A percentile compares a stretch with the other conserved stretches of the same genome.
Evolutionary conservation across 2,797 vertebrate genomes (phyloP).

Genomic region (Anabacerthia variegaticeps): DNA sequence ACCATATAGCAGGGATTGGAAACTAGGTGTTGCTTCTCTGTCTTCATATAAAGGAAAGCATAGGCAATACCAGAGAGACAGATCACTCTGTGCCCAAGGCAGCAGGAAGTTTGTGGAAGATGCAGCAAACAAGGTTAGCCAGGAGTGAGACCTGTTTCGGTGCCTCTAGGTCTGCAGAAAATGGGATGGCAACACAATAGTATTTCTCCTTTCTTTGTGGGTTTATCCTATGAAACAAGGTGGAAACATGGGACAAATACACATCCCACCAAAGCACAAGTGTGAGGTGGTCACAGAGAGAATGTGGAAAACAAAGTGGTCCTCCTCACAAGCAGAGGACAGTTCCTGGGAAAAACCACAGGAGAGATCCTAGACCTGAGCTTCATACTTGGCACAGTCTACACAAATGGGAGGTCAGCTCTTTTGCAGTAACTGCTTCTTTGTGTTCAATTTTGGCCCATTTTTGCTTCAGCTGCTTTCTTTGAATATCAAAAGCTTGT

Average conservation of each 20-base stretch:
- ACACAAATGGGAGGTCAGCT: background rate
- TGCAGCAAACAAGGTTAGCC: background rate
- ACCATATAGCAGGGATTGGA: background rate
- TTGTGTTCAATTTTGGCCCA: background rate
- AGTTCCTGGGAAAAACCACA: background rate
- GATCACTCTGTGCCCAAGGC: background rate
- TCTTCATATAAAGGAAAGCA: background rate
- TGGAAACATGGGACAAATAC: background rate
- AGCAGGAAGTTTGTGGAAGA: background rate
- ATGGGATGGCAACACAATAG: background rate
- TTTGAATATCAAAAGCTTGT: background rate
- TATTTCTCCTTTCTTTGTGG: background rate
- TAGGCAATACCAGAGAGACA: background rate
- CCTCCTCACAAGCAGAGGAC: background rate
- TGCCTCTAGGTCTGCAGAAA: background rate
- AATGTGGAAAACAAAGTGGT: background rate
- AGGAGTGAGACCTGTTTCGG: background rate
- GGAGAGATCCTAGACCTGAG: background rate
- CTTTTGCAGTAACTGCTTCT: background rate
- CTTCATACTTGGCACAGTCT: background rate
- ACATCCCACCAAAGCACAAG: background rate
- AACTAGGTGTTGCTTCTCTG: background rate
- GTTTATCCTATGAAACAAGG: background rate
- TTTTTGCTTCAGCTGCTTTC: fast-evolving
- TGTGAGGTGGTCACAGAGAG: background rate